These are phyloP conservation scores for Thermophis baileyi DNA, from an alignment of 2,113 vertebrate genomes.

Conservation along the genomic window DNA sequence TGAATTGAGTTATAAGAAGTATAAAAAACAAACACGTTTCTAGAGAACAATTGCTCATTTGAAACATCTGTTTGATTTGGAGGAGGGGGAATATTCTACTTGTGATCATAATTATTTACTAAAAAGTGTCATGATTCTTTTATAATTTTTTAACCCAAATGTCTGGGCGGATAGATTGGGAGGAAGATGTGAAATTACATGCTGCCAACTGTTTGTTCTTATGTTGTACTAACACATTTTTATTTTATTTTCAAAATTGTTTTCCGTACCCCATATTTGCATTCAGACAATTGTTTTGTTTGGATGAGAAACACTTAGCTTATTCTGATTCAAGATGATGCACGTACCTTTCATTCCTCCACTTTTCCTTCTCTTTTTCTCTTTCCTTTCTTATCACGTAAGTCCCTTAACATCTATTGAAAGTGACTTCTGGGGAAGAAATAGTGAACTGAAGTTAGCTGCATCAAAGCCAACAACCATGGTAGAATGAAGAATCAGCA, in stretches of 20 bases:
- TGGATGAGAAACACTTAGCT: not conserved
- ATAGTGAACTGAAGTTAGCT: not conserved
- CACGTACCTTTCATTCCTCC: not conserved
- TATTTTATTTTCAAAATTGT: not conserved
- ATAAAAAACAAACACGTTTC: not conserved
- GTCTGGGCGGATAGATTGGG: not conserved
- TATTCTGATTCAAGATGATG: not conserved
- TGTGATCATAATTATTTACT: constrained; percentile 14
- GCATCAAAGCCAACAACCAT: not conserved
- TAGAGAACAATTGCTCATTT: constrained; percentile 13
- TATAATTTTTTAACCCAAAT: not conserved
- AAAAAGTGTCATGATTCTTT: not conserved
- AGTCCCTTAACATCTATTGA: not conserved
- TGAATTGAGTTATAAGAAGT: constrained; percentile 1
- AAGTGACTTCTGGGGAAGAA: not conserved
- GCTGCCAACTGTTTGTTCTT: not conserved
- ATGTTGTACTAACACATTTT: not conserved
- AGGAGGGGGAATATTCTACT: constrained; percentile 36
- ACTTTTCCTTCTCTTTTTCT: not conserved
- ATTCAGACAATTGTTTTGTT: not conserved
- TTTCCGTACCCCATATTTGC: not conserved
- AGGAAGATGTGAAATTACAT: not conserved
- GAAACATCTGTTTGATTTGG: constrained; percentile 40
- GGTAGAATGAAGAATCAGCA: not conserved
- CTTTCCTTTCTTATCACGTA: not conserved